These are phyloP conservation scores for Diphyllodes magnificus DNA, from an alignment of 2,113 vertebrate species.

Conservation along the genomic window DNA sequence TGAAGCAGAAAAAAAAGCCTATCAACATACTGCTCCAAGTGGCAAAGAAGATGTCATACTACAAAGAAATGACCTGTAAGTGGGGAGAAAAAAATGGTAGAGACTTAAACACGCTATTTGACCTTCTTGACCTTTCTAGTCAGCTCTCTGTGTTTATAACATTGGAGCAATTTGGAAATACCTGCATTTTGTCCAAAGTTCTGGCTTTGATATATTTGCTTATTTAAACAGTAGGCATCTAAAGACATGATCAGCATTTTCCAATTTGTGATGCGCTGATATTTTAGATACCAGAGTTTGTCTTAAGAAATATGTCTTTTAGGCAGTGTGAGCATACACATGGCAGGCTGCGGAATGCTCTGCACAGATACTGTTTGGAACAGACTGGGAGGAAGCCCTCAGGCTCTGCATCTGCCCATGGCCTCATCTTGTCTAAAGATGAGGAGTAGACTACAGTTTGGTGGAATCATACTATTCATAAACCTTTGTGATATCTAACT, in stretches of 20 bases:
- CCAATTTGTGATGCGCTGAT: rapidly evolving
- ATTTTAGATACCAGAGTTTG: background rate
- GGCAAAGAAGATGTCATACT: background rate
- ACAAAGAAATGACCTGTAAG: background rate
- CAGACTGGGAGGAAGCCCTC: background rate
- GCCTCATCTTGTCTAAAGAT: background rate
- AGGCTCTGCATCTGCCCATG: background rate
- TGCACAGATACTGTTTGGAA: background rate
- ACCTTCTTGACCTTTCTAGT: background rate
- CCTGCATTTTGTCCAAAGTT: background rate
- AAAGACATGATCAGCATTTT: background rate
- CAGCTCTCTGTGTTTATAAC: background rate
- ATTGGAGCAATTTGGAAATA: background rate
- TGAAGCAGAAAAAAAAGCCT: background rate
- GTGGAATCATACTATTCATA: background rate
- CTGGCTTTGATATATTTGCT: background rate
- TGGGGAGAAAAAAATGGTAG: background rate
- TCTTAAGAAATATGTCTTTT: background rate
- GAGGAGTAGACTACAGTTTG: background rate
- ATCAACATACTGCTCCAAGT: background rate
- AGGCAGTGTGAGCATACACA: background rate
- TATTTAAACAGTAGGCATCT: background rate
- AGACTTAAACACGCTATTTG: background rate
- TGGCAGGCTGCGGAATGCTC: background rate
- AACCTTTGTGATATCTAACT: background rate